These are phyloP conservation scores for Sebastes miniatus DNA, from an alignment of 2,797 vertebrate species.

Conservation along the genomic window DNA sequence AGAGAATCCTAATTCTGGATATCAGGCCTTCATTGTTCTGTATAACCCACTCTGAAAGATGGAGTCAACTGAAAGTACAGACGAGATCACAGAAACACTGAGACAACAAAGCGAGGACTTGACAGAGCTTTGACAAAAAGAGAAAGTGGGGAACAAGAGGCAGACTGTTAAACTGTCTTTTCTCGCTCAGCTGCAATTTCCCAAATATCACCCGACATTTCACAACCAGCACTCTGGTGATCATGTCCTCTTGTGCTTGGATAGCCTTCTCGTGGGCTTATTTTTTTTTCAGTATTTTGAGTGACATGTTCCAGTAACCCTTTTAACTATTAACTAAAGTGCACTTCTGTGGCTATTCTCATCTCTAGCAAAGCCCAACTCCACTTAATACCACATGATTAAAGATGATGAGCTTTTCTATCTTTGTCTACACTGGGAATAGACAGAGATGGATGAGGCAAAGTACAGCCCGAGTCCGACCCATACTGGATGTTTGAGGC, in stretches of 20 bases:
- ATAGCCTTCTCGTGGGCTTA: not conserved
- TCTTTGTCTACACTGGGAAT: constrained; percentile 17
- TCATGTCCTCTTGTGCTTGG: constrained; percentile 40
- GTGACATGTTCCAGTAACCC: constrained; percentile 17
- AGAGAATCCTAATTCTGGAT: not conserved
- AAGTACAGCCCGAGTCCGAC: not conserved
- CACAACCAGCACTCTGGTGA: constrained; percentile 26
- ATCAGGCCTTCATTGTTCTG: not conserved
- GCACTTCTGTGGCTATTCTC: constrained; percentile 34
- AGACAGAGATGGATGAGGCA: constrained; percentile 4
- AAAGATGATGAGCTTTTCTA: constrained; percentile 39
- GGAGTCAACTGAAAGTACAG: not conserved
- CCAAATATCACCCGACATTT: constrained; percentile 38
- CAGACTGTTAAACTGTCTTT: constrained; percentile 7
- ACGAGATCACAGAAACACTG: not conserved
- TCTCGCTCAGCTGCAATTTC: constrained; percentile 28
- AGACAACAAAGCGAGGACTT: not conserved
- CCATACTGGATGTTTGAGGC: not conserved
- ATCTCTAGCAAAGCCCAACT: constrained; percentile 17
- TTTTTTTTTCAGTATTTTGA: constrained; percentile 6
- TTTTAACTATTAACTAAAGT: constrained; percentile 55
- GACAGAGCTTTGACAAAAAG: constrained; percentile 5
- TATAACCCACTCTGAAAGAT: not conserved
- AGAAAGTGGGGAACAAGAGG: constrained; percentile 17
- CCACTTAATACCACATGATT: constrained; percentile 30